Conservation (phyloP, 2,113 vertebrate genomes). For the Chrysemys picta region DNA sequence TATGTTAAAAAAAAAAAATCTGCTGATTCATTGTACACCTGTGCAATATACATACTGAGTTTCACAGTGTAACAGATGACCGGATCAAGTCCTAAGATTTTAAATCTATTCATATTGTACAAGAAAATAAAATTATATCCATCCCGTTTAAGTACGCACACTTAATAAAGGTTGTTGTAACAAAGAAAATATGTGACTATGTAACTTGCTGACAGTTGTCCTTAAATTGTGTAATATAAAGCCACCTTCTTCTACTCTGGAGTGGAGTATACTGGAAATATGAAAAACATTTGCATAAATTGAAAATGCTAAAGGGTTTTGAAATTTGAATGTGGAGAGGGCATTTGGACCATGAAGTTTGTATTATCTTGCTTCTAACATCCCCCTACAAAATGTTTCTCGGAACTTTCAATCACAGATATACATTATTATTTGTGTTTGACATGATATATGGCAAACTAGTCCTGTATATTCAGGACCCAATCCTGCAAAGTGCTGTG, state of each 20-base stretch:
- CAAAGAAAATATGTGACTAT: not conserved
- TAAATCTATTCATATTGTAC: not conserved
- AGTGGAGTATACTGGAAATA: not conserved
- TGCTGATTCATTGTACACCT: not conserved
- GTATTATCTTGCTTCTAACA: not conserved
- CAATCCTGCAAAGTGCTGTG: not conserved
- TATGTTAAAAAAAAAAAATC: not conserved
- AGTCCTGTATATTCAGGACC: not conserved
- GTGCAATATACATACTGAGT: not conserved
- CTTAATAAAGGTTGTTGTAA: not conserved
- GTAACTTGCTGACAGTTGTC: not conserved
- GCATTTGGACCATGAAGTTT: not conserved
- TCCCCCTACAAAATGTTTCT: not conserved
- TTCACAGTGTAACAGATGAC: not conserved
- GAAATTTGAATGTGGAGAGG: not conserved
- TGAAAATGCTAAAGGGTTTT: not conserved
- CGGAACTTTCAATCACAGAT: not conserved
- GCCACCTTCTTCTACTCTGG: not conserved
- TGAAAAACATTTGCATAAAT: not conserved
- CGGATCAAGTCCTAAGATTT: not conserved
- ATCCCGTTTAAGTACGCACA: not conserved
- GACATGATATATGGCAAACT: not conserved
- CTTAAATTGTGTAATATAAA: not conserved
- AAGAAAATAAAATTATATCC: not conserved
- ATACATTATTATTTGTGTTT: not conserved